Percentiles rank a stretch among this genome's conserved stretches.
Conservation (phyloP, 1,140 invertebrate species). For the Drosophila serrata region DNA sequence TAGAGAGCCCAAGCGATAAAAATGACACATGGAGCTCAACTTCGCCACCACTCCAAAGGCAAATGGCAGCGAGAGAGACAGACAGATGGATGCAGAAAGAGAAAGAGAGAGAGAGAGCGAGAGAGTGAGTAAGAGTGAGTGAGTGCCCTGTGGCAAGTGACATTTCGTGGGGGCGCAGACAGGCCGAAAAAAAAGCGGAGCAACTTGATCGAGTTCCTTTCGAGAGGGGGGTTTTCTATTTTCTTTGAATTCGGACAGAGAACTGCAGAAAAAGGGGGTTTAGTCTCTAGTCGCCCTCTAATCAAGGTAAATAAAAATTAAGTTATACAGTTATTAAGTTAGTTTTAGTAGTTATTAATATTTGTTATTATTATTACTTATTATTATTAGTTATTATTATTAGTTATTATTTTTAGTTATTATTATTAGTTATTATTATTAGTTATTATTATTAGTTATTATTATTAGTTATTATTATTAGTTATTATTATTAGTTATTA, state of each 20-base stretch:
- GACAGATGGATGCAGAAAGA: not conserved
- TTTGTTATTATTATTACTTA: no score
- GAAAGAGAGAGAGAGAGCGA: not conserved
- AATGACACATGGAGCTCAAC: constrained; percentile 51
- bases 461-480: no score
- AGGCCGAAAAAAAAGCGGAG: constrained; percentile 26
- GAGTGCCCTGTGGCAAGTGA: constrained; percentile 43
- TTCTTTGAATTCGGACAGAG: not conserved
- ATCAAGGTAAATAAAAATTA: not conserved
- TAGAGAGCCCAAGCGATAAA: constrained; percentile 43
- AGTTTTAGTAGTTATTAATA: no score
- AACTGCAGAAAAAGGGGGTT: not conserved
- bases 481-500: no score
- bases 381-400: no score
- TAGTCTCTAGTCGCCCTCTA: accelerated
- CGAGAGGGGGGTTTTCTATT: constrained; percentile 8
- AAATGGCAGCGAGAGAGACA: constrained; percentile 12
- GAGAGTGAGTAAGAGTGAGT: not conserved
- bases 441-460: no score
- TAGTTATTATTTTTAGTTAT: no score
- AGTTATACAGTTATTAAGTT: no score
- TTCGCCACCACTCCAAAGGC: constrained; percentile 6
- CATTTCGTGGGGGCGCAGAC: constrained; percentile 32
- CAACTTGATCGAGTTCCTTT: constrained; percentile 12
- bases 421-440: no score